Percentiles rank a stretch among this genome's conserved stretches.
Conservation (phyloP, 64 coral and sea anemone genomes). For the Catalaphyllia jardinei region DNA sequence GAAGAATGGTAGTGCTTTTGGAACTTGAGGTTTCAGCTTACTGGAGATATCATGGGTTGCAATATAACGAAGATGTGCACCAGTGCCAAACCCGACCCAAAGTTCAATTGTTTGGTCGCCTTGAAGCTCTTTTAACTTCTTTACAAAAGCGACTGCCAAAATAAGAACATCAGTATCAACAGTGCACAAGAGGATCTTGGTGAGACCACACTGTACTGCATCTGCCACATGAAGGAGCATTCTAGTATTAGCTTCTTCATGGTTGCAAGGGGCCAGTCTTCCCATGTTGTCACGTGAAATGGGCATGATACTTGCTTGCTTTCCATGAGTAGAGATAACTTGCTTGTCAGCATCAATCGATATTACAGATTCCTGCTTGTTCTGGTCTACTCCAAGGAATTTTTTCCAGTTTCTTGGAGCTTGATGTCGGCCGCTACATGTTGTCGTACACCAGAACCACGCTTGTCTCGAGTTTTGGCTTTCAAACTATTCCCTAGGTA, state of each 20-base stretch:
- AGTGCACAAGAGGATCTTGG: constrained; percentile 56
- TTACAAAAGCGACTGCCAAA: too few species aligned
- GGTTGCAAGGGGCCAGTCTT: too few species aligned
- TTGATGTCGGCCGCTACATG: neutral
- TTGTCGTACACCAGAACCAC: constrained; percentile 23
- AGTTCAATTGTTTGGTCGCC: too few species aligned
- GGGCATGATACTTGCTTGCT: neutral
- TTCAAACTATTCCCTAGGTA: constrained; percentile 54
- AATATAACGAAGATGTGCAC: constrained; percentile 44
- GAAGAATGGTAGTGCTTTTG: constrained; percentile 45
- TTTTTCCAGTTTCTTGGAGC: constrained; percentile 32
- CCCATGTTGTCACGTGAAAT: neutral
- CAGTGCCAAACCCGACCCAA: too few species aligned
- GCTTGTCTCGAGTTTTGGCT: constrained; percentile 5
- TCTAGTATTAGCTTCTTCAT: constrained; percentile 65
- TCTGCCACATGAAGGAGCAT: constrained; percentile 22
- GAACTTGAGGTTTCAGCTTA: constrained; percentile 17
- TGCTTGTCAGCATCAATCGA: neutral
- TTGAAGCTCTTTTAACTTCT: too few species aligned
- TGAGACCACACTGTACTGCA: constrained; percentile 31
- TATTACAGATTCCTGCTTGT: constrained; percentile 19
- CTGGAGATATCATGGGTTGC: constrained; percentile 53
- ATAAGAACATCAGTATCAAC: too few species aligned
- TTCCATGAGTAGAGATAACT: neutral
- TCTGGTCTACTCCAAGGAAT: constrained; percentile 13